Base-by-base conservation (phyloP, 1,140 invertebrate genomes). In the Rhizoglyphus robini region DNA sequence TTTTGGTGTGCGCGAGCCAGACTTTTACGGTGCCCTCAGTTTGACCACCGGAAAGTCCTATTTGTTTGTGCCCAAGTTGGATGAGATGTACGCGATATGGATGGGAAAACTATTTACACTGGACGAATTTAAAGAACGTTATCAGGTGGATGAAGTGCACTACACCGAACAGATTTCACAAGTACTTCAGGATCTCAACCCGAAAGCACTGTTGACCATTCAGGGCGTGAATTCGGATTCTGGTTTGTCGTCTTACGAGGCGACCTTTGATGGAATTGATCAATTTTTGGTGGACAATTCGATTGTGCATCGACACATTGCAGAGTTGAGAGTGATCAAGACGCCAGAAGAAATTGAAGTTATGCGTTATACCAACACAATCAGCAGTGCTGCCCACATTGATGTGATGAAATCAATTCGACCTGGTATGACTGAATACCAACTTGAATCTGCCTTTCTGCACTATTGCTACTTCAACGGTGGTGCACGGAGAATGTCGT, bases 311-410 rank as follows among this genome's bases (percentile, higher is more conserved):
- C 85, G 85, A 18, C 83, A 84, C 69, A 86, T 93, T 67, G 81
- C 84, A 20, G 88, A 94, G 76, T 86, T 79, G 70, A 86, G 94
- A 47, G 90, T 96, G 0, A 84, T 90, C 70, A 98, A 98, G 75
- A 88, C 90, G 0, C 78, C 83, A 2, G 76, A 83, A 68, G 95
- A 98, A 78, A 81, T 95, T 18, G 86, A 94, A 73, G 86, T 97
- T 0, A 76, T 99, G 73, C 83, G 89, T 20, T 97, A 96, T 75
- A 85, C 90, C 5, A 86, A 85, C 69, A 85, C 86, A 74, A 82
- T 96, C 18, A 95, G 92, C 23, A 94, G 89, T 15, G 86, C 90
- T 67, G 96, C 93, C 18, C 96, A 99, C 73, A 89, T 88, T 73
- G 79, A 83, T 73, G 85, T 96, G 15, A 86, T 88, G 86, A 74